These are phyloP conservation scores for Acropternis orthonyx DNA, from an alignment of 2,797 vertebrate species.

Conservation along the genomic window DNA sequence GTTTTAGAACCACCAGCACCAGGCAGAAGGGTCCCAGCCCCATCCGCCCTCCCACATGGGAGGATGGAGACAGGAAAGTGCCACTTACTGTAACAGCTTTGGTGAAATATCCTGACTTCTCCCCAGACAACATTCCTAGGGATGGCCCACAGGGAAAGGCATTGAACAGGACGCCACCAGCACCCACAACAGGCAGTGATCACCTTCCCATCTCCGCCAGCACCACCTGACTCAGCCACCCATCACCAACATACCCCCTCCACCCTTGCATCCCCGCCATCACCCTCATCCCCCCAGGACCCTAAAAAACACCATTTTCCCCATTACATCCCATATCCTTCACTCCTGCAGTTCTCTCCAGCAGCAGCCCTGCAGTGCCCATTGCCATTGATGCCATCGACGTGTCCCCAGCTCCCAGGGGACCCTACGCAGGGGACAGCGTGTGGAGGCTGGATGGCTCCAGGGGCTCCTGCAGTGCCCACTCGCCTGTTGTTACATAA, in stretches of 20 bases:
- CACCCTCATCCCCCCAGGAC: not conserved
- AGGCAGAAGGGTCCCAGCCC: not conserved
- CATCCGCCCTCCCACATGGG: not conserved
- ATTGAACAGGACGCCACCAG: not conserved
- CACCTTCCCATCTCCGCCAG: not conserved
- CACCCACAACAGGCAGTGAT: accelerated
- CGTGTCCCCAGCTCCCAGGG: not conserved
- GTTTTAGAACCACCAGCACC: accelerated
- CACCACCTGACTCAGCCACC: not conserved
- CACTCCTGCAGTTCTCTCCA: not conserved
- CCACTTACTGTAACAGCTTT: accelerated
- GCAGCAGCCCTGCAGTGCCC: not conserved
- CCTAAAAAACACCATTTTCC: not conserved
- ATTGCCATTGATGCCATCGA: accelerated
- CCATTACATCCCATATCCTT: not conserved
- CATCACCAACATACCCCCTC: accelerated
- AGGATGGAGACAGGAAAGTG: not conserved
- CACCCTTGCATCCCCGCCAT: no score
- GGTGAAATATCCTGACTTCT: accelerated
- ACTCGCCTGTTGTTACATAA: not conserved
- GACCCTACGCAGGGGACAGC: not conserved
- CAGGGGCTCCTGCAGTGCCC: accelerated
- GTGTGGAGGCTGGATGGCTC: accelerated
- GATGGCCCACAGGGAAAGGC: not conserved
- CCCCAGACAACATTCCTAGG: not conserved